These are phyloP conservation scores for Stenolophus ochropezus DNA, from an alignment of 2,888 invertebrate species.

Conservation along the genomic window DNA sequence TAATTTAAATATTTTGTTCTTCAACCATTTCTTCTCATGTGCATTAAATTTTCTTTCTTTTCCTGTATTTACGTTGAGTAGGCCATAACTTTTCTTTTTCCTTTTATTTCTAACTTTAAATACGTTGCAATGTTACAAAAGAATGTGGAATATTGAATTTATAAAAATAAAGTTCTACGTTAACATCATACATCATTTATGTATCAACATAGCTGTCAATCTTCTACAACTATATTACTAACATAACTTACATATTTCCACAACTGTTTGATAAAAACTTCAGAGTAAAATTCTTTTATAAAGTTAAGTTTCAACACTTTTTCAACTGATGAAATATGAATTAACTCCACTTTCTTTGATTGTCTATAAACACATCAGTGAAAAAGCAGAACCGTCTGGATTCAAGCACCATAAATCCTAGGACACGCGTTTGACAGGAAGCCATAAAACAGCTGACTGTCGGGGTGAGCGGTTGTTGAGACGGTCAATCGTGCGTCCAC, in stretches of 20 bases:
- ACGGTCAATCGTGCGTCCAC: slow-evolving; percentile 52
- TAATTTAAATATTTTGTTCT: too few species aligned
- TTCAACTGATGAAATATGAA: slow-evolving; percentile 15
- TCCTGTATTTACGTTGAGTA: not conserved
- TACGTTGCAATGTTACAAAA: not conserved
- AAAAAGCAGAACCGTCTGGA: not conserved
- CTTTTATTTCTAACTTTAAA: not conserved
- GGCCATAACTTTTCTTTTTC: not conserved
- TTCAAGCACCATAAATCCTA: slow-evolving; percentile 36
- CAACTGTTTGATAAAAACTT: slow-evolving; percentile 3
- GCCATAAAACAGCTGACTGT: slow-evolving; percentile 43
- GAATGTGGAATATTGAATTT: not conserved
- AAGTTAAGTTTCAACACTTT: not conserved
- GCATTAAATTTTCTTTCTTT: not conserved
- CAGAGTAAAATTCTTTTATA: not conserved
- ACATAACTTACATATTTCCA: not conserved
- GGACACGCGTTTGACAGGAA: slow-evolving; percentile 54
- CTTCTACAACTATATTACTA: not conserved
- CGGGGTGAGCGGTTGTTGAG: slow-evolving; percentile 40
- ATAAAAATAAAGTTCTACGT: not conserved
- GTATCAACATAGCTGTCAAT: not conserved
- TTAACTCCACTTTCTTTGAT: not conserved
- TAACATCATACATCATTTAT: slow-evolving; percentile 4
- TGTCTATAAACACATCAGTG: slow-evolving; percentile 3
- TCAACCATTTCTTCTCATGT: too few species aligned